These are phyloP conservation scores for Delia radicum DNA, from an alignment of 1,140 invertebrate genomes.

Conservation along the genomic window DNA sequence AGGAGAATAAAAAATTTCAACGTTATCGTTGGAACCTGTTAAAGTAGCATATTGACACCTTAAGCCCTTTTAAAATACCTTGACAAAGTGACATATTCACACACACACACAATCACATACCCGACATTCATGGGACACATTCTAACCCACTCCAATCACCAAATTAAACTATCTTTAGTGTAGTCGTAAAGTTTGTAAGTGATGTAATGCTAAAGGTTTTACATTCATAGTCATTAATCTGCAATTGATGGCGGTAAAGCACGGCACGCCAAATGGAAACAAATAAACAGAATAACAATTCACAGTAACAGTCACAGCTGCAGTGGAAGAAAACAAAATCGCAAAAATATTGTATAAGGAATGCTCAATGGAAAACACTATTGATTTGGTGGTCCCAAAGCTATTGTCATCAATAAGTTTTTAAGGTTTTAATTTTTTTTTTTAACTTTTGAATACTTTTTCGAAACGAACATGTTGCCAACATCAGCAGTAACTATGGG, in stretches of 20 bases:
- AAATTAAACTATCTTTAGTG: conserved; percentile 20
- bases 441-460: too few relatives aligned
- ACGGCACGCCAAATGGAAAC: conserved; percentile 11
- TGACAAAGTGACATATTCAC: conserved; percentile 5
- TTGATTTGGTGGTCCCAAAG: conserved; percentile 2
- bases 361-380: background rate
- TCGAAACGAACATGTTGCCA: too few relatives aligned
- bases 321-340: background rate
- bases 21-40: background rate
- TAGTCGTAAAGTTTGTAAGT: background rate
- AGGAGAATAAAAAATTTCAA: background rate
- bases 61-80: conserved; percentile 11
- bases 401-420: conserved; percentile 21
- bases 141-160: background rate
- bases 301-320: conserved; percentile 7
- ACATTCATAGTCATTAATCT: conserved; percentile 3
- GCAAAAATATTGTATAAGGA: background rate
- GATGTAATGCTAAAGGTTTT: background rate
- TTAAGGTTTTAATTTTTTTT: background rate
- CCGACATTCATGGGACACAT: background rate
- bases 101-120: background rate
- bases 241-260: conserved; percentile 7
- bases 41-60: conserved; percentile 12
- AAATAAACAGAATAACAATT: background rate
- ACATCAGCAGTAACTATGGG: background rate